A percentile compares a stretch with the other conserved stretches of the same genome.
These are phyloP conservation scores for Charadrius vociferus DNA, from an alignment of 2,113 vertebrate genomes.

Conservation along the genomic window DNA sequence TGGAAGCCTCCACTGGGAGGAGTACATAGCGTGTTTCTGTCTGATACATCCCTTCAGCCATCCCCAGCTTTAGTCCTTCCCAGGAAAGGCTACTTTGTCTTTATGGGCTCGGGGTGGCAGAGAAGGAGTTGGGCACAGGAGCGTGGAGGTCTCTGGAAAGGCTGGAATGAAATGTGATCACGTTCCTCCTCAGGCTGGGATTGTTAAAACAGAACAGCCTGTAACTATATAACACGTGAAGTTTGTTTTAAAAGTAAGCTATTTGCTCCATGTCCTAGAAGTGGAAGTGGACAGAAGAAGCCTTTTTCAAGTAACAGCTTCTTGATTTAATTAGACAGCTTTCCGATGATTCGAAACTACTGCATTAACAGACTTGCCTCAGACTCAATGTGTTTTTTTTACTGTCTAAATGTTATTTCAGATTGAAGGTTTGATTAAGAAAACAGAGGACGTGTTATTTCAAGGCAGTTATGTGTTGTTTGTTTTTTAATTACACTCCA, in stretches of 20 bases:
- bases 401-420: conserved; percentile 55
- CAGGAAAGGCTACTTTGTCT: background rate
- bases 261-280: background rate
- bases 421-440: conserved; percentile 61
- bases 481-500: conserved; percentile 54
- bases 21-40: background rate
- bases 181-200: background rate
- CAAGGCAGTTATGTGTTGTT: conserved; percentile 30
- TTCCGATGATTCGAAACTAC: conserved; percentile 16
- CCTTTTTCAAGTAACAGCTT: conserved; percentile 29
- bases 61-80: background rate
- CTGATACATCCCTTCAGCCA: background rate
- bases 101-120: background rate
- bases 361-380: background rate
- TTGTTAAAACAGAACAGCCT: conserved; percentile 41
- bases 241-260: conserved; percentile 33
- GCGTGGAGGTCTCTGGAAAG: background rate
- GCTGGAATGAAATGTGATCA: background rate
- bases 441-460: conserved; percentile 64
- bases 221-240: background rate
- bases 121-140: background rate
- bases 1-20: background rate
- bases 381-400: conserved; percentile 14
- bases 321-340: conserved; percentile 38
- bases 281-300: conserved; percentile 8